phyloP scores from a whole-genome alignment of 1,140 invertebrate species.

The Musca vetustissima region DNA sequence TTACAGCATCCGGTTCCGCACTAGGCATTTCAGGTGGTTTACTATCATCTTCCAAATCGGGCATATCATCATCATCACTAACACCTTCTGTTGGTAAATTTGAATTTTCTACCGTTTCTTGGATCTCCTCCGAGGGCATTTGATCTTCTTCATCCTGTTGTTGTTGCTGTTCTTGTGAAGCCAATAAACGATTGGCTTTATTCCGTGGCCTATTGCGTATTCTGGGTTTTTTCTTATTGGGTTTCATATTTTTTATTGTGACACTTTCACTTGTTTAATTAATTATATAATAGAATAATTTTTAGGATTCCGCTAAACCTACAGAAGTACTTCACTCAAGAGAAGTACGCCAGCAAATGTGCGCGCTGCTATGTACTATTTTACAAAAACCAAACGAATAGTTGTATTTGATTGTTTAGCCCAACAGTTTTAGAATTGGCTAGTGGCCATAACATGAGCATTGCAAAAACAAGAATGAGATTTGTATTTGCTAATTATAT shows the following conservation, averaged over 20 bases:
- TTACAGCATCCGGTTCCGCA: background rate
- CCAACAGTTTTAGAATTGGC: no score
- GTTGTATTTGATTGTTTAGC: no score
- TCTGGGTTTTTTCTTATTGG: slow-evolving; percentile 44
- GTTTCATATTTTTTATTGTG: slow-evolving; percentile 17
- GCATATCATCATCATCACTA: slow-evolving; percentile 8
- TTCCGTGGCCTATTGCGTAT: slow-evolving; percentile 46
- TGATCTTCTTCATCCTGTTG: background rate
- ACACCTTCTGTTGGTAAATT: background rate
- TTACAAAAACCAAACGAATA: no score
- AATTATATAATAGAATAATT: background rate
- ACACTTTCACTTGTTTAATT: slow-evolving; percentile 9
- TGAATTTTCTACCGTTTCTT: background rate
- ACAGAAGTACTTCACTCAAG: no score
- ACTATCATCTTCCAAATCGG: background rate
- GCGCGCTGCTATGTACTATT: no score
- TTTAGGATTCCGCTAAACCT: no score
- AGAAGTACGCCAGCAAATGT: no score
- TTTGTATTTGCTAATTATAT: no score
- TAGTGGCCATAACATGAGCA: no score
- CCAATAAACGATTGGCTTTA: slow-evolving; percentile 39
- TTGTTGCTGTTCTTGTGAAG: background rate
- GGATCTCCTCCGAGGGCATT: background rate
- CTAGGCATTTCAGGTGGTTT: background rate
- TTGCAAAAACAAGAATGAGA: no score